phyloP scores from a whole-genome alignment of 1,140 invertebrate genomes.

The Camponotus floridanus region DNA sequence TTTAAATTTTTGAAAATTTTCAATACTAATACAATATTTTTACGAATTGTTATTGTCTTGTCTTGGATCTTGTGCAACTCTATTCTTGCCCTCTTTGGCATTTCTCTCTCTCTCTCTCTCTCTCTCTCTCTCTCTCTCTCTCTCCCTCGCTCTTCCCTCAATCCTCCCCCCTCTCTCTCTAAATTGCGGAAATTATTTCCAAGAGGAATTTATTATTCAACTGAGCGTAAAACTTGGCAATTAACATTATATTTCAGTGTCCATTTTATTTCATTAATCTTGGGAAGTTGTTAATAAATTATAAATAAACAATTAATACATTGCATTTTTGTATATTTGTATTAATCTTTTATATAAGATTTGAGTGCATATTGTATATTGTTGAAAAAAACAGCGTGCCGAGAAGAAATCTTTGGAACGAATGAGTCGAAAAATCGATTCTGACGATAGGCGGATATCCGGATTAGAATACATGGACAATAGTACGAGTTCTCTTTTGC shows the following conservation, averaged over 20 bases:
- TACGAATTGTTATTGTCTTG: no score
- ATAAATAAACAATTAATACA: constrained; percentile 3
- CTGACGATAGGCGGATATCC: background rate
- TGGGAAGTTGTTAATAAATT: constrained; percentile 1
- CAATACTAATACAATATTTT: no score
- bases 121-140: no score
- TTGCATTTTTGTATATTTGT: background rate
- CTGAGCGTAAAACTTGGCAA: background rate
- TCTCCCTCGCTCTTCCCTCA: no score
- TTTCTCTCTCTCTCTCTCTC: no score
- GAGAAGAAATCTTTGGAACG: background rate
- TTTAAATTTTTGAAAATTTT: no score
- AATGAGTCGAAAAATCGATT: background rate
- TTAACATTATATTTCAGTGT: background rate
- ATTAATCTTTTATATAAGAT: background rate
- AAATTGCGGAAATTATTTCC: background rate
- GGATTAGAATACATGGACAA: constrained; percentile 22
- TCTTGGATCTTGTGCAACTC: no score
- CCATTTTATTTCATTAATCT: background rate
- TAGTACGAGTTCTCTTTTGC: background rate
- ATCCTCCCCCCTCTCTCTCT: no score
- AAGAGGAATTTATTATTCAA: background rate
- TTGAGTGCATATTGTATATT: background rate
- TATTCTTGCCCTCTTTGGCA: no score
- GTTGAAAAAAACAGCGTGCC: background rate